phyloP scores from a whole-genome alignment of 2,888 invertebrate genomes.

The Patella pellucida region DNA sequence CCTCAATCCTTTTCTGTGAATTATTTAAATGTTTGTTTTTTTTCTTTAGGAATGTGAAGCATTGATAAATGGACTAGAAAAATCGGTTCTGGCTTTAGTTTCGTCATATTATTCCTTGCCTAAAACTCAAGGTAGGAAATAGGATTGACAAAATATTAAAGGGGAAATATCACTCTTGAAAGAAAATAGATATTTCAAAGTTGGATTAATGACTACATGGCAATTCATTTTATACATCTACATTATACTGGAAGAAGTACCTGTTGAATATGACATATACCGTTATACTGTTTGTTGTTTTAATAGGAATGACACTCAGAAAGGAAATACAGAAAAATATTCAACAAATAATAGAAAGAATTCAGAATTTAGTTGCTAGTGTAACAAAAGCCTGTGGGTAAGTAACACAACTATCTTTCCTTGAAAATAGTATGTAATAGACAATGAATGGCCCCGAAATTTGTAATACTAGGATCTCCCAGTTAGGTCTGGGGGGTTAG shows the following conservation, averaged over 20 bases:
- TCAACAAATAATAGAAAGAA: slow-evolving; percentile 36
- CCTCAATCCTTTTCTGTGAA: too few species aligned
- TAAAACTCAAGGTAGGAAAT: slow-evolving; percentile 59
- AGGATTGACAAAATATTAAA: neutral
- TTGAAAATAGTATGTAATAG: too few species aligned
- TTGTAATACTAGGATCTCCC: too few species aligned
- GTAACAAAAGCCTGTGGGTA: slow-evolving; percentile 40
- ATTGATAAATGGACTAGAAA: slow-evolving; percentile 50
- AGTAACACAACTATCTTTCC: neutral
- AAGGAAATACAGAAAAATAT: slow-evolving; percentile 41
- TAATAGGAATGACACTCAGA: slow-evolving; percentile 41
- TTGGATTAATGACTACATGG: too few species aligned
- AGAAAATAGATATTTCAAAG: too few species aligned
- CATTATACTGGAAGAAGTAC: too few species aligned
- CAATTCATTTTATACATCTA: too few species aligned
- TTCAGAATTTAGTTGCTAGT: slow-evolving; percentile 39
- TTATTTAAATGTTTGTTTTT: slow-evolving; percentile 1
- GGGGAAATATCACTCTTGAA: too few species aligned
- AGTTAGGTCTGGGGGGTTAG: too few species aligned
- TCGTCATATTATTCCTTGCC: slow-evolving; percentile 56
- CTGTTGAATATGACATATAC: neutral
- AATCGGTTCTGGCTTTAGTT: slow-evolving; percentile 49
- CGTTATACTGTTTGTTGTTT: neutral
- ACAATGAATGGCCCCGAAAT: too few species aligned
- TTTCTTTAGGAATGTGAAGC: slow-evolving; percentile 43